Conservation (phyloP, 64 coral and sea anemone genomes). For the Catalaphyllia jardinei region DNA sequence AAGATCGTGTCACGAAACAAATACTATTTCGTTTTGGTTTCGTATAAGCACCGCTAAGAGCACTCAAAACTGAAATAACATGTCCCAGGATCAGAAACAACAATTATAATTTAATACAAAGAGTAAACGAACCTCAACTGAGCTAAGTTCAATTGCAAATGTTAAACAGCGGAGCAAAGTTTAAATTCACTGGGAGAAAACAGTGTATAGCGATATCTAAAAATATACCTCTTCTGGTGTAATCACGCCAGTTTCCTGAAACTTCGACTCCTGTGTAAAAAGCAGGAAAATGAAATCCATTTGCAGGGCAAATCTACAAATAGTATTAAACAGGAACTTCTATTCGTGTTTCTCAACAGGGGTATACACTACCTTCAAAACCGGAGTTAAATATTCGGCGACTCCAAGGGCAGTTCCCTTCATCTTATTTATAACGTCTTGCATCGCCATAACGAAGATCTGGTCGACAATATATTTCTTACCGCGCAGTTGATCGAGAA, state of each 20-base stretch:
- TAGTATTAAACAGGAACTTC: too few species aligned
- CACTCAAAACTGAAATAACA: conserved; percentile 5
- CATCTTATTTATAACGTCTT: conserved; percentile 96
- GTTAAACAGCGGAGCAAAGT: neutral
- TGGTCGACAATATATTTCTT: neutral
- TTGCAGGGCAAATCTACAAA: neutral
- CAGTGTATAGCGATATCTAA: neutral
- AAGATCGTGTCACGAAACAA: neutral
- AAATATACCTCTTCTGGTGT: conserved; percentile 92
- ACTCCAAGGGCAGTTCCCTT: conserved; percentile 98
- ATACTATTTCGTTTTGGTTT: neutral
- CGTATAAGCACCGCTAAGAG: neutral
- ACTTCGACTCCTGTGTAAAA: conserved; percentile 91
- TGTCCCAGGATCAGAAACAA: too few species aligned
- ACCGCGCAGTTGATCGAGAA: too few species aligned
- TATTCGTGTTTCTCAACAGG: neutral
- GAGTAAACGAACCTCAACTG: too few species aligned
- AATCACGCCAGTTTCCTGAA: conserved; percentile 99
- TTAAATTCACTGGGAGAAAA: neutral
- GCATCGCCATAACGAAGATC: conserved; percentile 86
- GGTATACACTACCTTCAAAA: conserved; percentile 73
- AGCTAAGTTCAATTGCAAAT: too few species aligned
- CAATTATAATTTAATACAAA: neutral
- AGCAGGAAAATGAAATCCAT: neutral
- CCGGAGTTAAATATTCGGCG: conserved; percentile 92